Evolutionary conservation across 1,140 invertebrate species (phyloP).

Genomic region (Cydia strobilella): DNA sequence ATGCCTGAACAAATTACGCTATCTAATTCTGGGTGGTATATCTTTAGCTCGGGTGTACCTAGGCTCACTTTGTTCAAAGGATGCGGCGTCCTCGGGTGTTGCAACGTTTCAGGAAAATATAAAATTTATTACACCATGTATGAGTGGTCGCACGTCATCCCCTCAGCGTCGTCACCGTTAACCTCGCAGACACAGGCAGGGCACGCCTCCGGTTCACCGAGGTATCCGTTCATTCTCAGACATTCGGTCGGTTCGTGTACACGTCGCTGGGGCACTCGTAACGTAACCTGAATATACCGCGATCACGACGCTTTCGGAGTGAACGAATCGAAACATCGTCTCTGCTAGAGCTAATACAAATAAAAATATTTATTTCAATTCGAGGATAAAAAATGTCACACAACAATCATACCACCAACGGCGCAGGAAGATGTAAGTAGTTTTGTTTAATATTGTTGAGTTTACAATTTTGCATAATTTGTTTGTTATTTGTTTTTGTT

Average conservation of each 20-base stretch:
- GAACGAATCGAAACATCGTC: not conserved
- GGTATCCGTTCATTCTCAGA: not conserved
- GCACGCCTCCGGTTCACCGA: not conserved
- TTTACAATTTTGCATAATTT: not conserved
- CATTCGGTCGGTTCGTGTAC: not conserved
- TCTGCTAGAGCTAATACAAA: not conserved
- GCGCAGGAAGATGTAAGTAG: slow-evolving; percentile 8
- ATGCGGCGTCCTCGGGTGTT: not conserved
- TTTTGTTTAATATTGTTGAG: not conserved
- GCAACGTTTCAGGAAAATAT: not conserved
- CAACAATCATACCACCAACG: not conserved
- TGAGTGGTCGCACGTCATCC: not conserved
- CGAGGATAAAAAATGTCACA: not conserved
- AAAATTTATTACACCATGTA: slow-evolving; percentile 1
- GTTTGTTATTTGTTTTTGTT: too few relatives aligned
- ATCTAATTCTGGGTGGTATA: too few relatives aligned
- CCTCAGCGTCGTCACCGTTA: not conserved
- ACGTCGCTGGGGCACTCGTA: not conserved
- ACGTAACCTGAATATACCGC: not conserved
- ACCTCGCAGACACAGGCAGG: not conserved
- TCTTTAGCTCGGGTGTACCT: too few relatives aligned
- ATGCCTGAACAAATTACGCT: too few relatives aligned
- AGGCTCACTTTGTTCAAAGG: too few relatives aligned
- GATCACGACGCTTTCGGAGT: not conserved
- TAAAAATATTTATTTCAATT: not conserved